Conservation (phyloP, 1,140 invertebrate species). For the Orchestia grillus region DNA sequence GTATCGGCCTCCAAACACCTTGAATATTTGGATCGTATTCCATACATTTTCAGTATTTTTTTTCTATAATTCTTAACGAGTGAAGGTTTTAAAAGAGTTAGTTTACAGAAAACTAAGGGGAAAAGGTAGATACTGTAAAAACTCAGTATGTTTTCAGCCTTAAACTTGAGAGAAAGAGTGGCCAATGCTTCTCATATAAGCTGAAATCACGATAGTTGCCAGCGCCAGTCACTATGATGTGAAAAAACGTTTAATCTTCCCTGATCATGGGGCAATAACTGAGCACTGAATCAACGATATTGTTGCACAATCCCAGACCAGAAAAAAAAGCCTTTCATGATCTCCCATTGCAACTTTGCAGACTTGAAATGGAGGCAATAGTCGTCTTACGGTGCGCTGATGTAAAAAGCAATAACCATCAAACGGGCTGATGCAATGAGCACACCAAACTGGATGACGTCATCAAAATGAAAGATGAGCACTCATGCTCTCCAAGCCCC, state of each 20-base stretch:
- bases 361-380: conserved; percentile 1
- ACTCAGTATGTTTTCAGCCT: too few species aligned
- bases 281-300: neutral
- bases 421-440: neutral
- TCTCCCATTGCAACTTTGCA: neutral
- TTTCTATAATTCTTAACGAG: too few species aligned
- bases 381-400: neutral
- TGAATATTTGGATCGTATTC: too few species aligned
- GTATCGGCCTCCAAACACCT: too few species aligned
- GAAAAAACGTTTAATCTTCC: neutral
- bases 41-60: too few species aligned
- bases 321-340: neutral
- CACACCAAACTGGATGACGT: neutral
- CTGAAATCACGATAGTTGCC: neutral
- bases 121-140: too few species aligned
- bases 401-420: neutral
- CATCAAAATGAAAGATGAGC: neutral
- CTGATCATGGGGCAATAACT: neutral
- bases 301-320: neutral
- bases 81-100: too few species aligned
- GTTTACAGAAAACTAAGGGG: too few species aligned
- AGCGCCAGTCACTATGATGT: neutral
- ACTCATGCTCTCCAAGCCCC: neutral
- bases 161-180: neutral
- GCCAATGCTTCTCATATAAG: neutral